Evolutionary conservation across 2,797 vertebrate species (phyloP).

Genomic region (Dendrocincla fuliginosa): DNA sequence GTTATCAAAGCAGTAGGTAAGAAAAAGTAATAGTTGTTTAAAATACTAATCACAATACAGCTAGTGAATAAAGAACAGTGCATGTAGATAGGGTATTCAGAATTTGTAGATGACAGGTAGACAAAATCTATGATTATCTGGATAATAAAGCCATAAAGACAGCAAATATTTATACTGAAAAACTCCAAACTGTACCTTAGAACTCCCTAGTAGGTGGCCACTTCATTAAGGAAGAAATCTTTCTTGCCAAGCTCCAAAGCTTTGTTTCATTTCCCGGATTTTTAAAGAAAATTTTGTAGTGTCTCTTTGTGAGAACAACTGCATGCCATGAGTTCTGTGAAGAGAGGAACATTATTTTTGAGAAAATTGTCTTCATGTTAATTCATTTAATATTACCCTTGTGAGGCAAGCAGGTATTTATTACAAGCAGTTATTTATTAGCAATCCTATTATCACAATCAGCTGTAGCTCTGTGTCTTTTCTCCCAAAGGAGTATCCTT

Average conservation of each 20-base stretch:
- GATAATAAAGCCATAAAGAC: not conserved
- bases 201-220: not conserved
- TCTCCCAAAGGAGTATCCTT: not conserved
- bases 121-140: not conserved
- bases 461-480: not conserved
- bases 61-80: not conserved
- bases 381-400: not conserved
- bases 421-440: not conserved
- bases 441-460: not conserved
- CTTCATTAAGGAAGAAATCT: not conserved
- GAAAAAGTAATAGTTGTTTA: not conserved
- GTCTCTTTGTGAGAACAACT: not conserved
- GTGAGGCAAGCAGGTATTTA: not conserved
- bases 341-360: not conserved
- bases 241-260: not conserved
- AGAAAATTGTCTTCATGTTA: not conserved
- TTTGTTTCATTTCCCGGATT: not conserved
- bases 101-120: not conserved
- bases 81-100: not conserved
- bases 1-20: not conserved
- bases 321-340: not conserved
- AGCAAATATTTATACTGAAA: not conserved
- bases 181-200: not conserved
- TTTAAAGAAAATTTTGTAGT: not conserved
- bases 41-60: not conserved